Base-by-base conservation (phyloP, 2,113 vertebrate species). In the Aphyosemion australe region DNA sequence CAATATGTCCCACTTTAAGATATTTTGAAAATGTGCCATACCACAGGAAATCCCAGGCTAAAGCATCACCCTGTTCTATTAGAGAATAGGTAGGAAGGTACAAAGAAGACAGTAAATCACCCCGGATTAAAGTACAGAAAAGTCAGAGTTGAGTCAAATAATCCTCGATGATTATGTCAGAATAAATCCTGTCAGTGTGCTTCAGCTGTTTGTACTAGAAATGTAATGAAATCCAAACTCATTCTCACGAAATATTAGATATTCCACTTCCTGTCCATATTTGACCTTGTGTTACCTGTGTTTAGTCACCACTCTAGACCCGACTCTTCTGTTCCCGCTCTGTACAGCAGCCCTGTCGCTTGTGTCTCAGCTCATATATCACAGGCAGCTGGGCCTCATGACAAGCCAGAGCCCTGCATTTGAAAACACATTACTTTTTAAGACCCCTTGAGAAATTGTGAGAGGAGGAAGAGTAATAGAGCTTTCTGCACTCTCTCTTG, bases 371-470 rank as follows among this genome's bases (percentile, higher is more conserved):
- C 75, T 81, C 83, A 52, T 87, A 88, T 49, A 86, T 90, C 88
- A 83, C 56, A 20, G 58, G 32, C 60, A 60, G 76, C 71, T 46
- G 52, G 72, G 67, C 63, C 64, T 43, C 0, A 46, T 60, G 68
- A 88, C 70, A 84, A 61, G 83, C 77, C 81, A 62, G 70, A 85
- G 86, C 74, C 79, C 81, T 54, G 78, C 84, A 75, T 83, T 85
- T 86, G 86, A 87, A 87, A 90, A 87, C 86, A 85, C 88, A 85
- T 90, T 80, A 84, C 80, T 84, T 87, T 84, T 87, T 80, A 89
- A 85, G 86, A 87, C 76, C 79, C 79, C 80, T 78, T 74, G 84
- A 88, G 86, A 88, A 87, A 87, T 79, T 64, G 71, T 75, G 78
- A 84, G 75, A 81, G 75, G 77, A 76, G 71, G 84, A 83, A 83